Evolutionary conservation across 2,113 vertebrate species (phyloP), one percentile per base, ranked within the genome.

Genomic region (Lagopus leucura): DNA sequence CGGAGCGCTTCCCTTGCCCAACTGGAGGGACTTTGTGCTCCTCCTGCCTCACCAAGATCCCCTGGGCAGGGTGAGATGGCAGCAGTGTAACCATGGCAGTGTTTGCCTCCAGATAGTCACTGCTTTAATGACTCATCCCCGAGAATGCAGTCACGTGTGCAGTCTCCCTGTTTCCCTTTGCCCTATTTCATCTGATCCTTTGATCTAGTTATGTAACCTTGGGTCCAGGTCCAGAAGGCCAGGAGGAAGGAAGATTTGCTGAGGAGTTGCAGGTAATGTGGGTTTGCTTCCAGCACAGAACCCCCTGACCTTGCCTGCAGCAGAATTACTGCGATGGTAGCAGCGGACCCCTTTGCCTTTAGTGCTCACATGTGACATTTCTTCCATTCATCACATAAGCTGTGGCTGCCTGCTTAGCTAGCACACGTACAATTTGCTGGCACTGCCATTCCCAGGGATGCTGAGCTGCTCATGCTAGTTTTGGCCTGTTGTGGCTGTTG

Each of bases 111-210:
- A 12, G 86, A 82, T 77, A 93, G 86, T 91, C 63, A 73, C 86
- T 92, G 32, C 79, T 93, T 91, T 91, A 91, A 79, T 97, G 96
- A 97, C 94, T 97, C 95, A 96, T 96, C 92, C 86, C 3, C 1
- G 86, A 96, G 95, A 94, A 63, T 96, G 88, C 21, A 70, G 43
- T 91, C 94, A 95, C 43, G 6, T 96, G 92, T 89, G 61, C 86
- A 91, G 88, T 91, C 86, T 95, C 93, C 88, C 88, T 65, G 91
- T 36, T 95, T 96, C 95, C 86, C 96, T 95, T 94, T 97, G 96
- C 96, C 95, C 93, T 97, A 60, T 96, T 97, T 97, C 94, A 93
- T 92, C 90, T 91, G 75, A 43, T 92, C 92, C 96, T 96, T 96
- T 95, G 91, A 93, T 95, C 90, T 94, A 88, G 91, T 97, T 97